These are phyloP conservation scores for Philotrypesis tridentata DNA, from an alignment of 1,140 invertebrate species.

Conservation along the genomic window DNA sequence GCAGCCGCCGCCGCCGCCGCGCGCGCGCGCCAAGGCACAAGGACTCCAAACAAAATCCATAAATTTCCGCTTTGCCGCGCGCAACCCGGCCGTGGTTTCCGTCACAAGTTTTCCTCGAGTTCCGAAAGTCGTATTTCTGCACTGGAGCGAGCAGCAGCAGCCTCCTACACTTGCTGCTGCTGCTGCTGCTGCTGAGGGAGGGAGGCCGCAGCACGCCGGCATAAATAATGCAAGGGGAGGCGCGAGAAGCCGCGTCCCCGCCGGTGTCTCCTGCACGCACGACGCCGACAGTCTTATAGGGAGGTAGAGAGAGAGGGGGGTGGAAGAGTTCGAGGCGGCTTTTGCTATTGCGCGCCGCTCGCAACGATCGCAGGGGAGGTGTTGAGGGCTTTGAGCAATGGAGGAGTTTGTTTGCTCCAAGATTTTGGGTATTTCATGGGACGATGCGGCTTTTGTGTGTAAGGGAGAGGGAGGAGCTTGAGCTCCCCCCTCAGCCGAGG, in stretches of 20 bases:
- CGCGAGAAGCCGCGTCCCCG: not conserved
- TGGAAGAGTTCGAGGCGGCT: not conserved
- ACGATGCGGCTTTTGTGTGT: too few relatives aligned
- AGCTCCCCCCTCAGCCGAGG: too few relatives aligned
- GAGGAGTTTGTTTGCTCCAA: not conserved
- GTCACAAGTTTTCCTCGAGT: conserved; percentile 65
- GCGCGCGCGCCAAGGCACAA: too few relatives aligned
- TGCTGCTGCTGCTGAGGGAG: too few relatives aligned
- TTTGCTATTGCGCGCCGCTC: not conserved
- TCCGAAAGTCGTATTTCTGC: conserved; percentile 66
- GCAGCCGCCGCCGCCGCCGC: not conserved
- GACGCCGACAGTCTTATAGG: not conserved
- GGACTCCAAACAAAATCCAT: conserved; percentile 69
- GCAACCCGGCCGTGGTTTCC: conserved; percentile 60
- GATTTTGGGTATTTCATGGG: not conserved
- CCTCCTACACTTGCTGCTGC: not conserved
- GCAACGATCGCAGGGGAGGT: not conserved
- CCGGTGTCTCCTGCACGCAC: not conserved
- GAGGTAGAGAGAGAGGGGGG: not conserved
- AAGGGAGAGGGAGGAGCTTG: not conserved
- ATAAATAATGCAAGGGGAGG: conserved; percentile 60
- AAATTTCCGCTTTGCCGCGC: conserved; percentile 64
- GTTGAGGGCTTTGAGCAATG: not conserved
- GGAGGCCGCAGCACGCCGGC: conserved; percentile 49
- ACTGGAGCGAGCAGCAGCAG: too few relatives aligned